phyloP scores from a whole-genome alignment of 2,888 invertebrate species.

The Aphodius granarius region DNA sequence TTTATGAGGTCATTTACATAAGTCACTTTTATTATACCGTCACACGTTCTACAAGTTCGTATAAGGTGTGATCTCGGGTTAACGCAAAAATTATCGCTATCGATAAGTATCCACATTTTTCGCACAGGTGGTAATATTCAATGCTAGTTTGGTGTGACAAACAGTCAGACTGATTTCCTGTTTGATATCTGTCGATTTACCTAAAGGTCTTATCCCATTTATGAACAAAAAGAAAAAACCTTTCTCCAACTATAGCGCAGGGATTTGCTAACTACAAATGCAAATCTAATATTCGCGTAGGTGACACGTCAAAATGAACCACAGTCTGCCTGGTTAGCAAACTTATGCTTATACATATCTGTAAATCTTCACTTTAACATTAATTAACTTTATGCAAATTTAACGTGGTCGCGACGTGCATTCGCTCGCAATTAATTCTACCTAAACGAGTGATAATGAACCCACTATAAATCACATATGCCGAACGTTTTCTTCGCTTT shows the following conservation, averaged over 20 bases:
- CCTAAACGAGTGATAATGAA: constrained; percentile 24
- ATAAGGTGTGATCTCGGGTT: not conserved
- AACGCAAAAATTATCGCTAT: not conserved
- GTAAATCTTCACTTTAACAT: constrained; percentile 12
- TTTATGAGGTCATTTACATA: constrained; percentile 6
- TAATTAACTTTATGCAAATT: constrained; percentile 16
- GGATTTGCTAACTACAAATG: not conserved
- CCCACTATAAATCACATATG: constrained; percentile 21
- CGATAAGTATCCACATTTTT: not conserved
- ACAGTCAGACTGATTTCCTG: no score
- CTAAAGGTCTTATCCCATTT: not conserved
- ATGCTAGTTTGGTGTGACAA: no score
- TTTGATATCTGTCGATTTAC: no score
- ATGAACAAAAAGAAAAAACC: not conserved
- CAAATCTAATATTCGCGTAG: not conserved
- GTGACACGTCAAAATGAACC: not conserved
- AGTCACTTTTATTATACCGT: constrained; percentile 5
- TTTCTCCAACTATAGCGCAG: not conserved
- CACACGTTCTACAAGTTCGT: not conserved
- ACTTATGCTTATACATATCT: constrained; percentile 1
- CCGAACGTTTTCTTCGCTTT: not conserved
- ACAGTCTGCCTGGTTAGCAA: not conserved
- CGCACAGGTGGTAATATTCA: not conserved
- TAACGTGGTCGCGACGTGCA: not conserved
- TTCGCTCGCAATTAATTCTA: constrained; percentile 23